A percentile compares a stretch with the other conserved stretches of the same genome.
Conservation (phyloP, 2,797 vertebrate genomes). For the Hypotaenidia okinawae region DNA sequence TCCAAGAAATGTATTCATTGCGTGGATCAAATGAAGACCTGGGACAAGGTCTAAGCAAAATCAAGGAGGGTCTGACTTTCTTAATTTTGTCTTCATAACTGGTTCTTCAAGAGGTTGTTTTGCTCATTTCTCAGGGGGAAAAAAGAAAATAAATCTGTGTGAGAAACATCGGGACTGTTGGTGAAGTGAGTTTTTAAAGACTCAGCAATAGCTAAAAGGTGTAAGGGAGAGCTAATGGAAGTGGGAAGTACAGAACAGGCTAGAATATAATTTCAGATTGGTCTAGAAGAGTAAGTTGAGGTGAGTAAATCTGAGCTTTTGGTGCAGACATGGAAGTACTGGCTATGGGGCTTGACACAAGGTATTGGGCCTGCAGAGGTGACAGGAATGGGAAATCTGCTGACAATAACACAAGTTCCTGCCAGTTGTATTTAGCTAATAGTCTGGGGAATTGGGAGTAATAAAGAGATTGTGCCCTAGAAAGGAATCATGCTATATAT, state of each 20-base stretch:
- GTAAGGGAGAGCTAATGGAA: background rate
- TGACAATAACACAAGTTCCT: background rate
- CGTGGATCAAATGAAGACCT: background rate
- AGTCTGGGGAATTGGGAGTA: background rate
- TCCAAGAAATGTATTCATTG: background rate
- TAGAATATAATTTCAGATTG: background rate
- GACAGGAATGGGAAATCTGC: background rate
- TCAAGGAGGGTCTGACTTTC: background rate
- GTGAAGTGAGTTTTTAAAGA: background rate
- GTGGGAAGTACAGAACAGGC: background rate
- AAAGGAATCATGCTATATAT: background rate
- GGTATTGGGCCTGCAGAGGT: background rate
- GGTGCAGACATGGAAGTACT: background rate
- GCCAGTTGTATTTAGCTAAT: background rate
- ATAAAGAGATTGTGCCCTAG: background rate
- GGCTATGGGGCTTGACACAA: background rate
- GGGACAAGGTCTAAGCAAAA: background rate
- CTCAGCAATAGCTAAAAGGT: background rate
- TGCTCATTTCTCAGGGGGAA: background rate
- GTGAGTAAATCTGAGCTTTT: background rate
- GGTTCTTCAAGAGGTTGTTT: background rate
- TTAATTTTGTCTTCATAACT: background rate
- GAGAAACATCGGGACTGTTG: background rate
- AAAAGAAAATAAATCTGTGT: background rate
- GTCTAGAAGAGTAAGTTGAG: background rate